A percentile compares a stretch with the other conserved stretches of the same genome.
Conservation (phyloP, 1,140 invertebrate species). For the Panonychus citri region DNA sequence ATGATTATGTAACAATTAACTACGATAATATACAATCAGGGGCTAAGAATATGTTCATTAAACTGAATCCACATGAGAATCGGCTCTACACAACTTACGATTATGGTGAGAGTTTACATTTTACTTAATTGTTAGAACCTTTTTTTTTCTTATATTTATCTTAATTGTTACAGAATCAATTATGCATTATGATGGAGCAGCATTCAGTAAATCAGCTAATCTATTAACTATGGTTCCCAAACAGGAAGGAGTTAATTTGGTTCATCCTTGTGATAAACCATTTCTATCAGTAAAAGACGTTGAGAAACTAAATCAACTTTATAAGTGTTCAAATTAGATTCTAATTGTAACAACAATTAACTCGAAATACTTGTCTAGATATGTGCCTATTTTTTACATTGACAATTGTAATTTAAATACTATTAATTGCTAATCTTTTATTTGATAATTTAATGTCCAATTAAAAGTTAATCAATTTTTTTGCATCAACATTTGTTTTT, state of each 20-base stretch:
- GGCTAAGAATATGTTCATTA: constrained; percentile 11
- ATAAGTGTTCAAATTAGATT: constrained; percentile 18
- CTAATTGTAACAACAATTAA: too few relatives aligned
- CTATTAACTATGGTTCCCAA: background rate
- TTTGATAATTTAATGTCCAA: too few relatives aligned
- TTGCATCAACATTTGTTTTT: too few relatives aligned
- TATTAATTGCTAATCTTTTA: too few relatives aligned
- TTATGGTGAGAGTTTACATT: background rate
- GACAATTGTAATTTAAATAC: too few relatives aligned
- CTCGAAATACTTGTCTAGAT: too few relatives aligned
- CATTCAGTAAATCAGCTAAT: constrained; percentile 11
- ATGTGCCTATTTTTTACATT: too few relatives aligned
- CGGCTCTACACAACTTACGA: constrained; percentile 4
- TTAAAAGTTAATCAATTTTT: too few relatives aligned
- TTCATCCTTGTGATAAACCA: constrained; percentile 15
- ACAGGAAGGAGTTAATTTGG: background rate
- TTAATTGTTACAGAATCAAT: too few relatives aligned
- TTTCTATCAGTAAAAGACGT: constrained; percentile 19
- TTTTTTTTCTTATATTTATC: too few relatives aligned
- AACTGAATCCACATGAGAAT: constrained; percentile 6
- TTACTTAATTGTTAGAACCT: background rate
- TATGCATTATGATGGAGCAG: constrained; percentile 14
- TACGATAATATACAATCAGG: constrained; percentile 33
- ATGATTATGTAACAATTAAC: constrained; percentile 34
- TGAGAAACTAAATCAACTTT: constrained; percentile 19